Base-by-base conservation (phyloP, 2,888 invertebrate species). In the Nomada fabriciana region DNA sequence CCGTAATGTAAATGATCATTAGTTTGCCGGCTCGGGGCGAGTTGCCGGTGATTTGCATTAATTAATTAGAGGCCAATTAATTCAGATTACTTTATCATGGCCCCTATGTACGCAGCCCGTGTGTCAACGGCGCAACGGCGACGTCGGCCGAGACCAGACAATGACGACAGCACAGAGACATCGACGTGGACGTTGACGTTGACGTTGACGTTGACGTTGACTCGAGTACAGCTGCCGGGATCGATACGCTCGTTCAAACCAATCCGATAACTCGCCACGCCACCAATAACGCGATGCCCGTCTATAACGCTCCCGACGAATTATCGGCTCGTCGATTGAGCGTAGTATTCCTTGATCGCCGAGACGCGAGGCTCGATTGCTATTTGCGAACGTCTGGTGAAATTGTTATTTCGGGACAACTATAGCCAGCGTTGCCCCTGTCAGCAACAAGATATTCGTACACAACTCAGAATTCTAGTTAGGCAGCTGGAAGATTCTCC, bases 11-110 rank as follows among this genome's bases (percentile, higher is more conserved):
- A 89, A 89, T 76, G 85, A 67, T 80, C 86, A 79, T 87, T 86
- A 85, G 84, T 82, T 86, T 75, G 74, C 64, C 65, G 80, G 76
- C 80, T 80, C 76, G 71, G 53, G 71, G 29, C 76, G 80, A 76
- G 74, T 72, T 65, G 80, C 25, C 76, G 60, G 83, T 71, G 85
- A 89, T 89, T 87, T 88, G 83, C 86, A 87, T 90, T 89, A 84
- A 88, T 89, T 88, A 90, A 90, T 89, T 87, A 82, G 84, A 78
- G 83, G 73, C 85, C 87, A 88, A 89, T 89, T 89, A 88, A 87
- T 88, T 89, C 84, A 82, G 82, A 89, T 89, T 86, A 88, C 87
- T 88, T 89, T 87, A 88, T 87, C 88, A 74, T 83, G 68, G 73
- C 67, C 61, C 61, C 52, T 76, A 71, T 84, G 69, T 78, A 80